Conservation (phyloP, 1,140 invertebrate genomes). For the Zaprionus davidi region DNA sequence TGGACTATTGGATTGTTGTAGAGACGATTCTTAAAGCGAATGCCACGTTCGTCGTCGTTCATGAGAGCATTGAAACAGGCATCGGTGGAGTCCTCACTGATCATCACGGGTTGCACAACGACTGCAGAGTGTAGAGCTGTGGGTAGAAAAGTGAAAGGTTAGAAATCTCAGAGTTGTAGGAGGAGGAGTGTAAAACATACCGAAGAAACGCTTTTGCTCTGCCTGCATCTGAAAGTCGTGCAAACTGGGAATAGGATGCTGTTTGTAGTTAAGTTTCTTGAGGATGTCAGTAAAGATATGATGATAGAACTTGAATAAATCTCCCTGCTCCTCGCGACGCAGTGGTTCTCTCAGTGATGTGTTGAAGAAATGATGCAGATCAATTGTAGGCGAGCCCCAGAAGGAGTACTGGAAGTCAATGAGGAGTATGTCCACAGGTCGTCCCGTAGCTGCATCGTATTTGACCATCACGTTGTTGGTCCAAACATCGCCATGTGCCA, state of each 20-base stretch:
- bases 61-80: constrained; percentile 78
- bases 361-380: constrained; percentile 81
- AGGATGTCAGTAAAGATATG: constrained; percentile 61
- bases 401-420: constrained; percentile 83
- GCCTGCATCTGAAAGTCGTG: constrained; percentile 65
- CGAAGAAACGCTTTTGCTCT: constrained; percentile 73
- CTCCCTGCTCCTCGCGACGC: constrained; percentile 57
- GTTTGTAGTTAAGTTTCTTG: constrained; percentile 59
- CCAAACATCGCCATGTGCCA: constrained; percentile 89
- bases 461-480: constrained; percentile 89
- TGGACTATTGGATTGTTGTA: constrained; percentile 69
- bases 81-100: constrained; percentile 70
- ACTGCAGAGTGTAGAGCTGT: constrained; percentile 70
- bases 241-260: constrained; percentile 64
- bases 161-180: neutral
- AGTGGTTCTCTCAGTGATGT: constrained; percentile 72
- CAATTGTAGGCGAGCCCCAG: constrained; percentile 80
- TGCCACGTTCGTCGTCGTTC: constrained; percentile 71
- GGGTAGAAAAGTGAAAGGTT: neutral
- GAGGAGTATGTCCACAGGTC: constrained; percentile 85
- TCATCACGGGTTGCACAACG: constrained; percentile 74
- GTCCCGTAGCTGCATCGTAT: constrained; percentile 84
- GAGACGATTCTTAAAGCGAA: constrained; percentile 67
- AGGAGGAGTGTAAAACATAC: constrained; percentile 27
- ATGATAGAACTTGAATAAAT: constrained; percentile 72